Base-by-base conservation (phyloP, 2,113 vertebrate genomes). In the Tautogolabrus adspersus region DNA sequence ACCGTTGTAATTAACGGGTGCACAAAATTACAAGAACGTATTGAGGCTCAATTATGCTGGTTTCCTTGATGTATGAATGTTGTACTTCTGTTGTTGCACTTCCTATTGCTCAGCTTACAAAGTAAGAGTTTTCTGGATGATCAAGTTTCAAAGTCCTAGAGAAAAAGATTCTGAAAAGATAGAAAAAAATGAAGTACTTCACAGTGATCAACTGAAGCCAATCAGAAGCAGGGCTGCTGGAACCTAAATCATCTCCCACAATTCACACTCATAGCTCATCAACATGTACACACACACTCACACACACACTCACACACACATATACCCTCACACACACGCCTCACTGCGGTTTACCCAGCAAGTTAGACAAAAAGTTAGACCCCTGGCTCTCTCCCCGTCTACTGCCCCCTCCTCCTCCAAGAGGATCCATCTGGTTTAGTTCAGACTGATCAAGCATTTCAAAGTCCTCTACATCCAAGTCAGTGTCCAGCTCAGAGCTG, bases 361-460 rank as follows among this genome's bases (percentile, higher is more conserved):
- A 76, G 84, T 84, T 94, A 52, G 94, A 94, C 71, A 95, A 85
- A 88, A 96, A 94, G 89, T 89, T 93, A 84, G 93, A 88, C 52
- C 90, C 92, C 79, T 92, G 91, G 59, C 85, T 87, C 16, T 82
- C 22, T 37, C 85, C 80, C 19, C 54, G 86, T 75, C 75, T 77
- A 26, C 10, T 21, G 9, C 94, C 94, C 59, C 91, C 94, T 72
- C 94, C 94, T 6, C 95, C 95, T 88, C 91, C 92, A 0, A 95
- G 30, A 23, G 96, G 95, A 94, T 99, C 97, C 95, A 98, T 91
- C 93, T 97, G 97, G 92, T 93, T 98, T 82, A 99, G 94, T 93
- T 98, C 97, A 0, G 97, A 98, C 90, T 99, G 97, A 94, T 99
- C 98, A 92, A 99, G 93, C 94, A 99, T 95, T 93, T 99, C 98